A percentile compares a stretch with the other conserved stretches of the same genome.
Evolutionary conservation across 2,797 vertebrate species (phyloP).

Genomic region (Allobates femoralis): DNA sequence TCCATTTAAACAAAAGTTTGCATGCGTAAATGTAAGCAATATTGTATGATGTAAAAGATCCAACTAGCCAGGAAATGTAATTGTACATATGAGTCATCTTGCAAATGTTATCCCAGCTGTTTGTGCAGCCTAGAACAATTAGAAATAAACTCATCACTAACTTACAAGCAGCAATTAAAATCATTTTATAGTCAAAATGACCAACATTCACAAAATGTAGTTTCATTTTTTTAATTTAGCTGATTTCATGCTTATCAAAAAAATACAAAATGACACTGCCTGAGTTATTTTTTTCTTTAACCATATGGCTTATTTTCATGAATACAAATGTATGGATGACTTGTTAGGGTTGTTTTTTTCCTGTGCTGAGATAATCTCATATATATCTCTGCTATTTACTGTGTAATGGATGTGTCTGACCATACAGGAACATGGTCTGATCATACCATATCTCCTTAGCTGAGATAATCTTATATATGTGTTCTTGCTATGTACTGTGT

Average conservation of each 20-base stretch:
- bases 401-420: no score
- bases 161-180: constrained; percentile 42
- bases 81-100: constrained; percentile 54
- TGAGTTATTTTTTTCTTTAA: no score
- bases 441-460: no score
- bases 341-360: no score
- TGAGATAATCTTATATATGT: no score
- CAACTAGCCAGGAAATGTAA: constrained; percentile 47
- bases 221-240: not conserved
- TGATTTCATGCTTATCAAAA: not conserved
- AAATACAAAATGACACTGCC: not conserved
- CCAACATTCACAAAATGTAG: constrained; percentile 10
- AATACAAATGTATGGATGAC: not conserved
- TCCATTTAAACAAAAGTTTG: constrained; percentile 37
- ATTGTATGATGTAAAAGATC: constrained; percentile 35
- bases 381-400: no score
- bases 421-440: no score
- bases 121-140: constrained; percentile 42
- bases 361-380: no score
- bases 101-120: constrained; percentile 56
- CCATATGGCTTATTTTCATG: not conserved
- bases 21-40: constrained; percentile 29
- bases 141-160: constrained; percentile 43
- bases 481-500: no score
- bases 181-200: constrained; percentile 35